Base-by-base conservation (phyloP, 2,888 invertebrate genomes). In the Eurytoma adleriae region DNA sequence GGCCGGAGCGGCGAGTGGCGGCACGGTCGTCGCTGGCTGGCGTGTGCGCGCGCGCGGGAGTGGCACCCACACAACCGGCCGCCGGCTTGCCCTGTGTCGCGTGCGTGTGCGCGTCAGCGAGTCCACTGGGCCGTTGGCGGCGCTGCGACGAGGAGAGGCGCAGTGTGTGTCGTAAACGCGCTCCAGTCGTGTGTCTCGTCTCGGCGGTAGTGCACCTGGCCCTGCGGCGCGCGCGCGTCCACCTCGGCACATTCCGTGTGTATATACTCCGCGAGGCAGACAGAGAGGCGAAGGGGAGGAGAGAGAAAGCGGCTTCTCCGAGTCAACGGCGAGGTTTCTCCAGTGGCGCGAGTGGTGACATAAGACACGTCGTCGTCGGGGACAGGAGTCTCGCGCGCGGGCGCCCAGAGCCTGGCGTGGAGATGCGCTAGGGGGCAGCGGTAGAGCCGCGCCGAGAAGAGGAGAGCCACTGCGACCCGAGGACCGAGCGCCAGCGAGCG, bases 141-240 rank as follows among this genome's bases (percentile, higher is more conserved):
- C 73, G 73, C 73, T 64, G 64, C 52, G 76, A 57, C 16, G 48
- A 4, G 10, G 30, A n/a, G 54, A 7, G 56, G 40, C 54, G 56
- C 56, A 56, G 13, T 52, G 71, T 66, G 72, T 78, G 78, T 78
- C 78, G 78, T 71, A 72, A 78, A 78, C 72, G 72, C 78, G 72
- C 78, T 59, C 48, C 71, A 59, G 68, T 68, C 59, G 59, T 52
- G 61, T 68, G 61, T 24, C 50, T 40, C 64, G 64, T 69, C 56
- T 57, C 62, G 69, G 48, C 27, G 61, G 20, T 61, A 50, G 20
- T 13, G n/a, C 40, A 40, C 40, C 40, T 40, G 40, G 40, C 40
- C 10, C 40, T 40, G 10, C 1, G 40, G 1, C 40, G 10, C 40
- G 40, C 40, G 40, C 40, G 40, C 40, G 40, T 10, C 40, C 68